Percentiles rank a stretch among this genome's conserved stretches.
These are phyloP conservation scores for Dromococcyx pavoninus DNA, from an alignment of 2,797 vertebrate genomes.

Conservation along the genomic window DNA sequence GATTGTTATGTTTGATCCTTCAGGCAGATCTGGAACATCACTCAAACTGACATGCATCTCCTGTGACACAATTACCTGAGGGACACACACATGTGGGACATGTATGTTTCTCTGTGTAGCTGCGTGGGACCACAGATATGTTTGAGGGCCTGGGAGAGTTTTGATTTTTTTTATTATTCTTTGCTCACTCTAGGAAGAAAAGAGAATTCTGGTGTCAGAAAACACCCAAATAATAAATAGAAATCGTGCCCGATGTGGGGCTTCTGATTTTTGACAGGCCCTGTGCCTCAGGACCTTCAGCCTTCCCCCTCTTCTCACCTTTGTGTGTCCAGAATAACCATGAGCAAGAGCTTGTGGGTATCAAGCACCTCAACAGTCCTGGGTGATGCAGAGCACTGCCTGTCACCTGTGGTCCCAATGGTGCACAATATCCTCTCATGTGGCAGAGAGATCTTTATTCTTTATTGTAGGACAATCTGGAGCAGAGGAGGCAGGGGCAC, in stretches of 20 bases:
- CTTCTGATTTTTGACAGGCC: background rate
- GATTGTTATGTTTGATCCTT: conserved; percentile 61
- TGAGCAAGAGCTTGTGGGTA: background rate
- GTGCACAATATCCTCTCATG: background rate
- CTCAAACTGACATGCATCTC: conserved; percentile 52
- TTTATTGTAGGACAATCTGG: background rate
- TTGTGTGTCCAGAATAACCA: background rate
- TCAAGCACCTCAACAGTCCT: background rate
- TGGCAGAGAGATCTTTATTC: background rate
- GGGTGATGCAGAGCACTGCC: background rate
- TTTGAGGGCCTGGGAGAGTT: background rate
- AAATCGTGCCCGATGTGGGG: background rate
- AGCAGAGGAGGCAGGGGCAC: background rate
- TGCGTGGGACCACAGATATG: background rate
- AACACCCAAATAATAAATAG: background rate
- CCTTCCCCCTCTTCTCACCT: background rate
- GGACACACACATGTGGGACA: background rate
- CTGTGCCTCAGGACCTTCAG: background rate
- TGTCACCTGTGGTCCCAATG: background rate
- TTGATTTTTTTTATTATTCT: conserved; percentile 9
- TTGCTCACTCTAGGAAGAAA: conserved; percentile 18
- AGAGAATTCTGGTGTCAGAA: background rate
- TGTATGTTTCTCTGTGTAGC: background rate
- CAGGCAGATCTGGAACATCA: conserved; percentile 67
- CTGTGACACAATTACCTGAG: conserved; percentile 42